phyloP scores from a whole-genome alignment of 2,888 invertebrate genomes.

The Teinopalpus imperialis region DNA sequence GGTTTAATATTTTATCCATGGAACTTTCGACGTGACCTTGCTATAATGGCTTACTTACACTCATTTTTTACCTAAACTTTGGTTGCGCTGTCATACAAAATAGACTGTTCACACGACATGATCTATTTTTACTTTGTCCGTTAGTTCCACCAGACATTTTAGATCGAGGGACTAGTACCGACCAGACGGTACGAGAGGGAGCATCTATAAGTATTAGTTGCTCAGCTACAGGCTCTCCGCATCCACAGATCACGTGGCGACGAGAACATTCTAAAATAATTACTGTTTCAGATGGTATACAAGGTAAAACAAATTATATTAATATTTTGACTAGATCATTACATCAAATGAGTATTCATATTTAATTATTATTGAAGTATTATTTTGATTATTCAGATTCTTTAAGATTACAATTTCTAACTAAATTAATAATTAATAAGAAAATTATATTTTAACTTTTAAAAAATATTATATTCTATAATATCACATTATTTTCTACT shows the following conservation, averaged over 20 bases:
- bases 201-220: slow-evolving; percentile 92
- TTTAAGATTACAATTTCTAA: too few relatives aligned
- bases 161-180: slow-evolving; percentile 91
- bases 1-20: slow-evolving; percentile 22
- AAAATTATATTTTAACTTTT: too few relatives aligned
- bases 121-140: slow-evolving; percentile 26
- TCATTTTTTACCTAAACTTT: slow-evolving; percentile 17
- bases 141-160: slow-evolving; percentile 92
- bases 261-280: slow-evolving; percentile 90
- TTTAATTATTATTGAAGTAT: too few relatives aligned
- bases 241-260: slow-evolving; percentile 93
- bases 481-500: neutral
- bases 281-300: slow-evolving; percentile 84
- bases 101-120: slow-evolving; percentile 21
- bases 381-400: too few relatives aligned
- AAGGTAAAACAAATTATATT: too few relatives aligned
- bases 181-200: slow-evolving; percentile 93
- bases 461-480: too few relatives aligned
- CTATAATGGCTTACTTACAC: slow-evolving; percentile 23
- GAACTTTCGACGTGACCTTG: slow-evolving; percentile 23
- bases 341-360: too few relatives aligned
- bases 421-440: too few relatives aligned
- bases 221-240: slow-evolving; percentile 94
- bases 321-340: too few relatives aligned
- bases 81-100: slow-evolving; percentile 12